These are phyloP conservation scores for Magallana gigas DNA, from an alignment of 1,140 invertebrate species.

Conservation along the genomic window DNA sequence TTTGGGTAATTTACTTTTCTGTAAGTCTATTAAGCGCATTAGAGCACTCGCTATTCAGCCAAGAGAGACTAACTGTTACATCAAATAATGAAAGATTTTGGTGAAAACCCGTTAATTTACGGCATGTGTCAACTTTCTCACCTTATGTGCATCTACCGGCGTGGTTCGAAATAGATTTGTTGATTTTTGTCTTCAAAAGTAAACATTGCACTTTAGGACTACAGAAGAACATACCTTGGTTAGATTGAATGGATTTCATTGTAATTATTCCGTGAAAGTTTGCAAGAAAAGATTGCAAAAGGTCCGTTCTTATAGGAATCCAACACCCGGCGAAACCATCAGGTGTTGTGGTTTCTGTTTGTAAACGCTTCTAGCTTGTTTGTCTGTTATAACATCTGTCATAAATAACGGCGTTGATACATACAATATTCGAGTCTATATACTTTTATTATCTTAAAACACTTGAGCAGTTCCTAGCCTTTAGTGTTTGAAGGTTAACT, in stretches of 20 bases:
- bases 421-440: too few relatives aligned
- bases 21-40: slow-evolving; percentile 14
- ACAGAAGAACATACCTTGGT: neutral
- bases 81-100: slow-evolving; percentile 34
- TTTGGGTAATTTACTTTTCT: slow-evolving; percentile 36
- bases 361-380: neutral
- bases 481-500: too few relatives aligned
- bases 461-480: too few relatives aligned
- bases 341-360: neutral
- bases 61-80: slow-evolving; percentile 19
- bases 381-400: neutral
- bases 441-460: too few relatives aligned
- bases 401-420: too few relatives aligned
- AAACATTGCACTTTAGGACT: slow-evolving; percentile 7
- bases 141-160: slow-evolving; percentile 23
- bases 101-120: slow-evolving; percentile 33
- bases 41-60: neutral
- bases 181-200: slow-evolving; percentile 14
- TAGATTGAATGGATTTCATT: neutral
- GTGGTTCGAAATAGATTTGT: slow-evolving; percentile 22
- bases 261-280: neutral
- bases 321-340: neutral
- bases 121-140: slow-evolving; percentile 25
- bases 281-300: slow-evolving; percentile 9
- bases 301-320: neutral